A percentile compares a stretch with the other conserved stretches of the same genome.
Evolutionary conservation across 2,797 vertebrate genomes (phyloP).

Genomic region (Rallus crepitans): DNA sequence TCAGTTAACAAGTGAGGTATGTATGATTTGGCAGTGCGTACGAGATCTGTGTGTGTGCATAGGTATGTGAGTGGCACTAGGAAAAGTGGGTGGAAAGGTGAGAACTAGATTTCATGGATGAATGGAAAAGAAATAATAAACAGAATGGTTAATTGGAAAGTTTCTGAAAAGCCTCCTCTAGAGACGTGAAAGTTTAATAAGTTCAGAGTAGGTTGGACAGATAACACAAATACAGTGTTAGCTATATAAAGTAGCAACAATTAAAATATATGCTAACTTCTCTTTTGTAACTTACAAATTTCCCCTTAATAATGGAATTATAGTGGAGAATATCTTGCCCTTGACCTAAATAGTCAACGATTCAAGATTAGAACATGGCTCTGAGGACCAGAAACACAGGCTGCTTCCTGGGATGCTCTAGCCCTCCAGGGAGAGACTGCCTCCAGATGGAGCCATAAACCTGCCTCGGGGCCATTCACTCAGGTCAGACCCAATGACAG

Average conservation of each 20-base stretch:
- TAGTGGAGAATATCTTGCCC: not conserved
- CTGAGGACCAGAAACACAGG: not conserved
- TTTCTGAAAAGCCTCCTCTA: conserved; percentile 13
- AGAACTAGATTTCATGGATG: not conserved
- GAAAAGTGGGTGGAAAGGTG: not conserved
- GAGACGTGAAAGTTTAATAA: not conserved
- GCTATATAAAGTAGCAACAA: conserved; percentile 19
- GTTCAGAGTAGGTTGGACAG: conserved; percentile 19
- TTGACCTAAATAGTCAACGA: conserved; percentile 18
- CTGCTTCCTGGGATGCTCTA: not conserved
- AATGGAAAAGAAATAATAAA: conserved; percentile 34
- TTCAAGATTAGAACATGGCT: not conserved
- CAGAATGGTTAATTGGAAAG: conserved; percentile 14
- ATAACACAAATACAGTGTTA: not conserved
- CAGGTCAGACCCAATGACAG: not conserved
- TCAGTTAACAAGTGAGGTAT: not conserved
- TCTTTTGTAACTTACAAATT: conserved; percentile 3
- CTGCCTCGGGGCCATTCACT: not conserved
- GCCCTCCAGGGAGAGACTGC: not conserved
- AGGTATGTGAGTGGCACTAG: not conserved
- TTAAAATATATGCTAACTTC: not conserved
- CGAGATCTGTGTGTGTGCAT: not conserved
- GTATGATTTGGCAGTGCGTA: not conserved
- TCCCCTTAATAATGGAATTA: not conserved
- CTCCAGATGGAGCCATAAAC: not conserved